Evolutionary conservation across 2,888 invertebrate genomes (phyloP), one percentile per base, ranked within the genome.

Genomic region (Callyntrura guangdongensis): DNA sequence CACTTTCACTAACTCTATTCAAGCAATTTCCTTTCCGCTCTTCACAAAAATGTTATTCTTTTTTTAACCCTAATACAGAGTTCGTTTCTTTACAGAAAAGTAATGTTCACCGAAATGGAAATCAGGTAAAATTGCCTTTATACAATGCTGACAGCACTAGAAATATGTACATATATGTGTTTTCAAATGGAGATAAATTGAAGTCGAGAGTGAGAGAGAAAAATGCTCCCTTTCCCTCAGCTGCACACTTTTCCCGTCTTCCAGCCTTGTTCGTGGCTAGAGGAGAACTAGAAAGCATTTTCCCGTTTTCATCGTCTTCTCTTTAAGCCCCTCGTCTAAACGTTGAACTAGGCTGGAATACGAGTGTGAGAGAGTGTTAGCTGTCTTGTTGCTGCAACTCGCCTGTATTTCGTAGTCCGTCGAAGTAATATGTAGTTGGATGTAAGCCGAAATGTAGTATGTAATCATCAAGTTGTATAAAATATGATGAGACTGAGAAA

Each of bases 141-240:
- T 36, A n/a, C 14, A 8, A 12, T 74, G 86, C 59, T 74, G 25
- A 86, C n/a, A 47, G 86, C 25, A 25, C 86, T n/a, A n/a, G n/a
- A n/a, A n/a, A n/a, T n/a, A n/a, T n/a, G n/a, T n/a, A n/a, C n/a
- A n/a, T n/a, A n/a, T n/a, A n/a, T n/a, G n/a, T n/a, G n/a, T n/a
- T n/a, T n/a, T n/a, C n/a, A n/a, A n/a, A n/a, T n/a, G n/a, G n/a
- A n/a, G n/a, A n/a, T n/a, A n/a, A n/a, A n/a, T n/a, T n/a, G n/a
- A n/a, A 61, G 17, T 27, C 47, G 79, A 56, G 64, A n/a, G n/a
- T n/a, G n/a, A n/a, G n/a, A 79, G 79, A 56, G 77, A 79, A 86
- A 79, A 86, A 77, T 86, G 77, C 25, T 61, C 79, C 36, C 64
- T 79, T 36, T 86, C 69, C 17, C 12, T 20, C 6, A 17, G 59